Evolutionary conservation across 2,113 vertebrate species (phyloP), one percentile per base, ranked within the genome.

Genomic region (Macrotis lagotis): DNA sequence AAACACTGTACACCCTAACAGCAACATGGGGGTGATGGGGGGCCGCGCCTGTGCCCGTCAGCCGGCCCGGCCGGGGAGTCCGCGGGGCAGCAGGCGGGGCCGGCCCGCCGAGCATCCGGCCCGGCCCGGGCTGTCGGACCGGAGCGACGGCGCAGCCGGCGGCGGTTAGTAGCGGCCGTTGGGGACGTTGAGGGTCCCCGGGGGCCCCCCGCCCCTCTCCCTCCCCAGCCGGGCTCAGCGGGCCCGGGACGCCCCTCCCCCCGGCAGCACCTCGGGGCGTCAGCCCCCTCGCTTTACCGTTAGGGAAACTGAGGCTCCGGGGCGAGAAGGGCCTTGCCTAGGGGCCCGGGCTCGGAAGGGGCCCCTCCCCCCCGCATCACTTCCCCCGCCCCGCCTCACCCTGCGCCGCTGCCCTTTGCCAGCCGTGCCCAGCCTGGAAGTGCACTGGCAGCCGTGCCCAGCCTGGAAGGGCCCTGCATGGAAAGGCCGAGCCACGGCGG

Each of bases 31-130:
- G n/a, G n/a, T n/a, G n/a, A n/a, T n/a, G n/a, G n/a, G n/a, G 9
- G 50, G 25, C 50, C 51, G 1, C 49, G 37, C 6, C 90, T 37
- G 8, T 83, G 74, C 91, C 0, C 12, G 91, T 51, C 25, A 7
- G 11, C 31, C 0, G 0, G 0, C 1, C 14, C 2, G 6, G 0
- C 0, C 0, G 25, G 49, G 0, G 7, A n/a, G 25, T 83, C 24
- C 25, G 66, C n/a, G 66, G 66, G 66, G n/a, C n/a, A n/a, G n/a
- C n/a, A n/a, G n/a, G n/a, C 49, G 50, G 51, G 51, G 50, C 90
- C 19, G 51, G n/a, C 50, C 90, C 48, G 16, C 48, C 8, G 3
- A 51, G 50, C 8, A 52, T 31, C 50, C 25, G 91, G 5, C 66
- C 66, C 66, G 66, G 66, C n/a, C n/a, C n/a, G n/a, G n/a, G 25